Conservation (phyloP, 2,888 invertebrate genomes). For the Helicoverpa assulta region DNA sequence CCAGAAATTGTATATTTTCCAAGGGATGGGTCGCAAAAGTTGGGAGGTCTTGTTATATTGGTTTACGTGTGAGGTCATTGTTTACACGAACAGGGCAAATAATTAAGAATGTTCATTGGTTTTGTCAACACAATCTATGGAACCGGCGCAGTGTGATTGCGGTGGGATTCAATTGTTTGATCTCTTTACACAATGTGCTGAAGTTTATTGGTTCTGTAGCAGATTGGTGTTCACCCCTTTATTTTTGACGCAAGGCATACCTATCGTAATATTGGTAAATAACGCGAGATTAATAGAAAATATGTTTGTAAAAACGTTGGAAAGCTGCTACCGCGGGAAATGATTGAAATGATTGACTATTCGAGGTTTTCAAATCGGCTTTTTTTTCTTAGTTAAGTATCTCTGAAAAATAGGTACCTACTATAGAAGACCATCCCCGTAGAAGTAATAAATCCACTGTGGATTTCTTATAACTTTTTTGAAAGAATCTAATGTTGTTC, state of each 20-base stretch:
- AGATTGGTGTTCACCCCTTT: conserved; percentile 64
- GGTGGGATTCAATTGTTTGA: conserved; percentile 82
- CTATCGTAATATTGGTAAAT: neutral
- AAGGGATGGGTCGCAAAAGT: conserved; percentile 36
- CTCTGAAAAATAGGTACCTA: too few species aligned
- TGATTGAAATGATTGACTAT: too few species aligned
- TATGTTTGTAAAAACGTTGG: neutral
- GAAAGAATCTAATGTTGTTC: neutral
- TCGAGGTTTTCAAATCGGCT: too few species aligned
- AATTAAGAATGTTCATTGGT: conserved; percentile 90
- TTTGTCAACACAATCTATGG: conserved; percentile 85
- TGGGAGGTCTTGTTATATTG: conserved; percentile 69
- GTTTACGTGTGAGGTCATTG: conserved; percentile 80
- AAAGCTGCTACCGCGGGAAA: too few species aligned
- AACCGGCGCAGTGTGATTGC: conserved; percentile 73
- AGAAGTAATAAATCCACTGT: too few species aligned
- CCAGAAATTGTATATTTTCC: conserved; percentile 15
- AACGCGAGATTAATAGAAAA: neutral
- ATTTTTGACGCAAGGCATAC: conserved; percentile 44
- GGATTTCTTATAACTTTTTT: too few species aligned
- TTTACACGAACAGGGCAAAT: conserved; percentile 87
- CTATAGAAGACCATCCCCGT: too few species aligned
- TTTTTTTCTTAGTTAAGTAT: too few species aligned
- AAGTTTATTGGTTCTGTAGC: conserved; percentile 74
- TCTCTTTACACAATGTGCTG: conserved; percentile 72